These are phyloP conservation scores for Esox lucius DNA, from an alignment of 2,797 vertebrate species.

Conservation along the genomic window DNA sequence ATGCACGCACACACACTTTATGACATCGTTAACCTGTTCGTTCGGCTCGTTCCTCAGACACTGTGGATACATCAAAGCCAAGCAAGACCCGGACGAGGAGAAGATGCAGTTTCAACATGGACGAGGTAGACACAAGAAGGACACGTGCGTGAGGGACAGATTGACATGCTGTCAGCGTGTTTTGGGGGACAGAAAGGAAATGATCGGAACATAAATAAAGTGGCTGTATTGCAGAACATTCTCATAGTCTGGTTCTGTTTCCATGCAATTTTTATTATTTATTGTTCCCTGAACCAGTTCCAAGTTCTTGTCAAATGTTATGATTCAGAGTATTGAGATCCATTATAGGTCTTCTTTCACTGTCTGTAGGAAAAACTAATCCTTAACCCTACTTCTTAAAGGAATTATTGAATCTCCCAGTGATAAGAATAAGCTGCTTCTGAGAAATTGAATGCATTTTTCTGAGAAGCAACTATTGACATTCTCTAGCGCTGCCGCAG, in stretches of 20 bases:
- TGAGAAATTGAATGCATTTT: neutral
- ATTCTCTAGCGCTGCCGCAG: neutral
- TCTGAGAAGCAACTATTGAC: neutral
- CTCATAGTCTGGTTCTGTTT: no score
- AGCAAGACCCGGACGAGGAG: slow-evolving; percentile 84
- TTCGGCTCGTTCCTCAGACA: slow-evolving; percentile 68
- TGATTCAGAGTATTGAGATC: neutral
- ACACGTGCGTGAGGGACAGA: no score
- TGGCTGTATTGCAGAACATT: no score
- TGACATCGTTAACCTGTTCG: neutral
- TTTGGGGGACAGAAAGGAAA: no score
- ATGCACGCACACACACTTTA: neutral
- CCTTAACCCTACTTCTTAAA: neutral
- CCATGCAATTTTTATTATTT: no score
- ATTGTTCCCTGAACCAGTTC: no score
- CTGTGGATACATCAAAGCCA: slow-evolving; percentile 85
- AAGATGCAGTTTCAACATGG: slow-evolving; percentile 86
- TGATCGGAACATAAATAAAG: no score
- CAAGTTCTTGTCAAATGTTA: neutral
- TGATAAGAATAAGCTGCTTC: neutral
- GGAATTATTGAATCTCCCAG: neutral
- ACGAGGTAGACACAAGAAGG: slow-evolving; percentile 64
- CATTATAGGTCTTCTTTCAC: neutral
- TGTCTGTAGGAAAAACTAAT: neutral
- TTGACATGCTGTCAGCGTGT: no score